Percentiles rank a stretch among this genome's conserved stretches.
phyloP scores from a whole-genome alignment of 35 echinoderm and acorn worm genomes.

The Heliocidaris tuberculata region DNA sequence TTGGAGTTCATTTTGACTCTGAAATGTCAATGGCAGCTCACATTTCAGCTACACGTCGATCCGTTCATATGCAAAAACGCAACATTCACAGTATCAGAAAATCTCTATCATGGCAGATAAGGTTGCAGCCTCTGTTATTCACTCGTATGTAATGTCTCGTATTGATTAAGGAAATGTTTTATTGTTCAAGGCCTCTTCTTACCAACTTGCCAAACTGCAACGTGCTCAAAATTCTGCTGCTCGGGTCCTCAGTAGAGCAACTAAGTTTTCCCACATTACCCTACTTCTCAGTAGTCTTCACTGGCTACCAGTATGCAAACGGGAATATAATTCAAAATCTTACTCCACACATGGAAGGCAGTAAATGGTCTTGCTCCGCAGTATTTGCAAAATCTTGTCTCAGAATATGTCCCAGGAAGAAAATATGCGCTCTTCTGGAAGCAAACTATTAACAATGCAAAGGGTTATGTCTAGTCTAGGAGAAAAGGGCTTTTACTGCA shows the following conservation, averaged over 20 bases:
- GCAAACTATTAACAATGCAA: neutral
- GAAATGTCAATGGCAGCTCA: neutral
- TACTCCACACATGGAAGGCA: too few relatives aligned
- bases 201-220: neutral
- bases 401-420: neutral
- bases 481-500: too few relatives aligned
- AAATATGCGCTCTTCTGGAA: neutral
- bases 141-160: neutral
- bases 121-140: neutral
- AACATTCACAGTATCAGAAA: neutral
- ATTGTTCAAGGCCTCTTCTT: neutral
- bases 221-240: neutral
- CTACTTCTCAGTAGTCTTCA: too few relatives aligned
- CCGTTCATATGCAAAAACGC: neutral
- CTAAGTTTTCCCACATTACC: too few relatives aligned
- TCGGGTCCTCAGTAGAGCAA: neutral
- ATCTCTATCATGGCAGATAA: neutral
- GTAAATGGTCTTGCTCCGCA: too few relatives aligned
- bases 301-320: too few relatives aligned
- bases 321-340: neutral
- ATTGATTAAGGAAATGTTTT: neutral
- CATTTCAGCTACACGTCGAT: neutral
- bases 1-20: neutral
- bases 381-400: neutral
- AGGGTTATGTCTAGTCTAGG: too few relatives aligned